Evolutionary conservation across 1,140 invertebrate species (phyloP).

Genomic region (Oryzaephilus surinamensis): DNA sequence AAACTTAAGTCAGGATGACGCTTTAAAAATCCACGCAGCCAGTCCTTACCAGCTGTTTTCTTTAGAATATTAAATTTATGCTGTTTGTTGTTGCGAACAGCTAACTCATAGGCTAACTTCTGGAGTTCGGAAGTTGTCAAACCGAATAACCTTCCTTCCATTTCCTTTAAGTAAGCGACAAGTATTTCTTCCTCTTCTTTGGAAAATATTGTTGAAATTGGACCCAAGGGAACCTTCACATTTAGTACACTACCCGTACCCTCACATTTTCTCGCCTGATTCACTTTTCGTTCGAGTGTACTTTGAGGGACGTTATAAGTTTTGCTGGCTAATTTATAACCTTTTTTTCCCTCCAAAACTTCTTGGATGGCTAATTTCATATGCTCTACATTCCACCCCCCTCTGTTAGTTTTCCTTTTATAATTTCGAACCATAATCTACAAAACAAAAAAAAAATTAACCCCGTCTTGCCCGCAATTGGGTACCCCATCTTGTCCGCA

Average conservation of each 20-base stretch:
- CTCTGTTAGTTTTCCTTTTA: conserved; percentile 12
- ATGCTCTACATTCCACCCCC: conserved; percentile 17
- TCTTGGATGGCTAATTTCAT: conserved; percentile 19
- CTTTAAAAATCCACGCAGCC: conserved; percentile 18
- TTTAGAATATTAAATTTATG: conserved; percentile 3
- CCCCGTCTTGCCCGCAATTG: background rate
- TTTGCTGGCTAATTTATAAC: conserved; percentile 14
- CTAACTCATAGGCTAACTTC: conserved; percentile 10
- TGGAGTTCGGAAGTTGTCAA: conserved; percentile 9
- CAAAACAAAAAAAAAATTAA: no score
- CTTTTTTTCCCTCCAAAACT: conserved; percentile 16
- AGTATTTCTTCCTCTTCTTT: conserved; percentile 8
- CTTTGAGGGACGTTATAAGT: conserved; percentile 14
- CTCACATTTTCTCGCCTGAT: background rate
- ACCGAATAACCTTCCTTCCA: conserved; percentile 13
- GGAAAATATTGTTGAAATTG: conserved; percentile 5
- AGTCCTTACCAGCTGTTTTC: conserved; percentile 16
- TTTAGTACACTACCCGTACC: background rate
- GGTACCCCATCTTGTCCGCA: background rate
- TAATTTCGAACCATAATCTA: no score
- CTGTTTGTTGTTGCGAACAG: conserved; percentile 4
- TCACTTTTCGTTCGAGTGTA: conserved; percentile 15
- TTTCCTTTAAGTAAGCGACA: conserved; percentile 5
- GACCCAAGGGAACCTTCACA: conserved; percentile 6
- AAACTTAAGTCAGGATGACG: conserved; percentile 11